Evolutionary conservation across 2,888 invertebrate genomes (phyloP).

Genomic region (Lordiphosa andalusiaca): DNA sequence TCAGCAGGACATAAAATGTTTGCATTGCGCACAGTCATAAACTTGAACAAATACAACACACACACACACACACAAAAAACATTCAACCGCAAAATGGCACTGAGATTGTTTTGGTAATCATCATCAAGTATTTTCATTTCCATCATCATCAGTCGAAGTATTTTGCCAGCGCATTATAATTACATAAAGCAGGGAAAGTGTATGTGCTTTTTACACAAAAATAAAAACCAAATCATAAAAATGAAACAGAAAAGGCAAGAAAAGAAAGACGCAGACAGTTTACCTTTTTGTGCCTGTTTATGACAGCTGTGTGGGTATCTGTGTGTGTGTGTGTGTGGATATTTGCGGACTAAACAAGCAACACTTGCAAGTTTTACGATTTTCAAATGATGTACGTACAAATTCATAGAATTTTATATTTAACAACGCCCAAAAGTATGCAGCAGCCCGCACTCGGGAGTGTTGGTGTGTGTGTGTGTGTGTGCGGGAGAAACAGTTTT

Average conservation of each 20-base stretch:
- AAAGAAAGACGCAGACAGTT: conserved; percentile 24
- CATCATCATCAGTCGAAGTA: conserved; percentile 37
- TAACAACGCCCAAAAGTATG: conserved; percentile 74
- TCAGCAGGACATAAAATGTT: conserved; percentile 47
- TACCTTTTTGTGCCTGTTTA: conserved; percentile 44
- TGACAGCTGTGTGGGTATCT: not conserved
- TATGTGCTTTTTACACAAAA: conserved; percentile 57
- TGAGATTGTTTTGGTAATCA: conserved; percentile 40
- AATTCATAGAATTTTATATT: conserved; percentile 79
- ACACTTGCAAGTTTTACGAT: conserved; percentile 76
- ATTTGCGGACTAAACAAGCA: conserved; percentile 33
- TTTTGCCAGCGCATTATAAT: conserved; percentile 62
- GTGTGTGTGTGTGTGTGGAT: conserved; percentile 5
- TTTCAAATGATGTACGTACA: conserved; percentile 77
- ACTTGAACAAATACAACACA: conserved; percentile 52
- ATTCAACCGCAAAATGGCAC: conserved; percentile 33
- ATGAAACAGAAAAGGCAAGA: conserved; percentile 15
- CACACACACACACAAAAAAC: conserved; percentile 2
- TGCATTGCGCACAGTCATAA: conserved; percentile 58
- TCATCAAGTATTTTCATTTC: conserved; percentile 28
- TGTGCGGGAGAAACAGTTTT: conserved; percentile 32
- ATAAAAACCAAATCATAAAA: conserved; percentile 54
- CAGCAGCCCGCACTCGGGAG: conserved; percentile 15
- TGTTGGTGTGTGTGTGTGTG: conserved; percentile 17
- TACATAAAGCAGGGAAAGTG: conserved; percentile 46